Conservation (phyloP, 2,888 invertebrate genomes). For the Pachymerium ferrugineum region DNA sequence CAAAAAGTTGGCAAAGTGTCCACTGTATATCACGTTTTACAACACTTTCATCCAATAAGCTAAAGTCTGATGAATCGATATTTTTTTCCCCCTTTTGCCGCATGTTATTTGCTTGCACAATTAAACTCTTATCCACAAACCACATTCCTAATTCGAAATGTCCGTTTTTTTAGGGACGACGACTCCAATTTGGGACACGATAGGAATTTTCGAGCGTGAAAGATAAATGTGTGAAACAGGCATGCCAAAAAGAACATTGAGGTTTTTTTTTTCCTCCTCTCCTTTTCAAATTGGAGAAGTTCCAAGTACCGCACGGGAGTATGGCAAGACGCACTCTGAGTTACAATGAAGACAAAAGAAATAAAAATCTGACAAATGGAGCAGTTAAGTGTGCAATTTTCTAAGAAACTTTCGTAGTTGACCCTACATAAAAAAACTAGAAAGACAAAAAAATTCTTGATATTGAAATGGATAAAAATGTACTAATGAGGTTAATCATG, state of each 20-base stretch:
- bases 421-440: too few relatives aligned
- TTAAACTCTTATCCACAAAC: neutral
- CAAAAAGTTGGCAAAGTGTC: too few relatives aligned
- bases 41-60: too few relatives aligned
- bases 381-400: neutral
- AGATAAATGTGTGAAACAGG: neutral
- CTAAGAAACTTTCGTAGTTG: neutral
- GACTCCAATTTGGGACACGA: neutral
- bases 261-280: too few relatives aligned
- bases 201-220: neutral
- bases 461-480: neutral
- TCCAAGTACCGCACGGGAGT: neutral
- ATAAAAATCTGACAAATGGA: conserved; percentile 2
- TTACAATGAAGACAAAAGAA: neutral
- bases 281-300: neutral
- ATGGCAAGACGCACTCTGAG: neutral
- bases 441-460: neutral
- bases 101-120: too few relatives aligned
- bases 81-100: too few relatives aligned
- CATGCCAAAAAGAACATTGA: neutral
- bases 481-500: neutral
- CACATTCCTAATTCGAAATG: neutral
- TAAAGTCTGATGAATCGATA: too few relatives aligned
- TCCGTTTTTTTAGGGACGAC: neutral
- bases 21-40: too few relatives aligned